Evolutionary conservation across 2,797 vertebrate species (phyloP), one percentile per base, ranked within the genome.

Genomic region (Cyprinodon diabolis): DNA sequence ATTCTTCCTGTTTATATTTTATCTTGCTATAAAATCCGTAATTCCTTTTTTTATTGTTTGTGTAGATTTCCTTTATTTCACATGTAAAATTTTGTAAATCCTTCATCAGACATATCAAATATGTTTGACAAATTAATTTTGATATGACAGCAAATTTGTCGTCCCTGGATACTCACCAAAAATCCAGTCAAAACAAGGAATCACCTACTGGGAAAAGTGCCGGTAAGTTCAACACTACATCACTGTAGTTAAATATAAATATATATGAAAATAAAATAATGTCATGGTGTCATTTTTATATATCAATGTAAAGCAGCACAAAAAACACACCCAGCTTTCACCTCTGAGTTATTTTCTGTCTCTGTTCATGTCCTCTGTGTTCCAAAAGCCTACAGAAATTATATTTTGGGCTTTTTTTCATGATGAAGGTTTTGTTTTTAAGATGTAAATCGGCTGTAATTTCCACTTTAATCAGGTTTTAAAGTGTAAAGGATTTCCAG

Each of bases 151-250:
- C 15, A 19, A 8, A 9, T 8, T 4, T 12, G 9, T 10, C 7
- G 12, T 49, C 0, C 6, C 11, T n/a, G 56, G 11, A 6, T 1
- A 0, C 11, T 4, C 0, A 23, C 21, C 2, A 9, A 1, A 3
- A 25, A 23, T 1, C 51, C 71, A 56, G 12, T 49, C 15, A 4
- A 43, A 2, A 43, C 6, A 3, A 48, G 2, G 30, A 13, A 47
- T 5, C 11, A 2, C 3, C 66, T 75, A 5, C 45, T 8, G 11
- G 8, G n/a, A 62, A 52, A 68, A 15, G 4, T 52, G 45, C 65
- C 1, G n/a, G 73, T 75, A 45, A 52, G 73, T 68, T 43, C 1
- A 3, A 21, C 14, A 5, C 14, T 17, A 5, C 4, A 1, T 15
- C 54, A 47, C 30, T 30, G 2, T 30, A 30, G 30, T 30, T 30